These are phyloP conservation scores for Darevskia nairensis DNA, from an alignment of 2,797 vertebrate genomes.

Conservation along the genomic window DNA sequence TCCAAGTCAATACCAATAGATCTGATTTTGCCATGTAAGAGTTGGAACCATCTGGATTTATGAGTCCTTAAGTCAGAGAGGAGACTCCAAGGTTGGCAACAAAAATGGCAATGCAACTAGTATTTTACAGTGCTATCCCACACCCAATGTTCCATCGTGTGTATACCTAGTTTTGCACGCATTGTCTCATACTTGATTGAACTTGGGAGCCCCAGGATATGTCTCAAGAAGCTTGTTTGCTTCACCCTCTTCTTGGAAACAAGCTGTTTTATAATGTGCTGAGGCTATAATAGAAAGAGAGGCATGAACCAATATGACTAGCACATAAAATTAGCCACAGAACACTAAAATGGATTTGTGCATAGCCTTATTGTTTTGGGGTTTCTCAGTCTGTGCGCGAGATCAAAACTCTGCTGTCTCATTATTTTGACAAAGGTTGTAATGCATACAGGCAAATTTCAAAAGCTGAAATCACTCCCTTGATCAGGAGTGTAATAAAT, in stretches of 20 bases:
- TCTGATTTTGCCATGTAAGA: too few relatives aligned
- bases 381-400: neutral
- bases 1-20: too few relatives aligned
- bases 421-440: conserved; percentile 5
- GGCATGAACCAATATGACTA: neutral
- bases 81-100: too few relatives aligned
- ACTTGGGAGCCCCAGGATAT: too few relatives aligned
- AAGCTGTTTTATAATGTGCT: conserved; percentile 6
- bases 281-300: conserved; percentile 5
- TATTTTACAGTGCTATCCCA: too few relatives aligned
- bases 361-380: neutral
- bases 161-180: too few relatives aligned
- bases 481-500: conserved; percentile 18
- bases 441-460: neutral
- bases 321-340: neutral
- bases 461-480: conserved; percentile 1
- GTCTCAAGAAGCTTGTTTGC: neutral
- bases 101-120: too few relatives aligned
- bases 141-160: too few relatives aligned
- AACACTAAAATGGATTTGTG: neutral
- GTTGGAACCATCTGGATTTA: too few relatives aligned
- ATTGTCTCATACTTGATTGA: too few relatives aligned
- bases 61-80: too few relatives aligned
- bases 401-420: neutral
- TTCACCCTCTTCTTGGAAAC: neutral